Percentiles rank a stretch among this genome's conserved stretches.
Conservation (phyloP, 2,797 vertebrate genomes). For the Lacerta agilis region DNA sequence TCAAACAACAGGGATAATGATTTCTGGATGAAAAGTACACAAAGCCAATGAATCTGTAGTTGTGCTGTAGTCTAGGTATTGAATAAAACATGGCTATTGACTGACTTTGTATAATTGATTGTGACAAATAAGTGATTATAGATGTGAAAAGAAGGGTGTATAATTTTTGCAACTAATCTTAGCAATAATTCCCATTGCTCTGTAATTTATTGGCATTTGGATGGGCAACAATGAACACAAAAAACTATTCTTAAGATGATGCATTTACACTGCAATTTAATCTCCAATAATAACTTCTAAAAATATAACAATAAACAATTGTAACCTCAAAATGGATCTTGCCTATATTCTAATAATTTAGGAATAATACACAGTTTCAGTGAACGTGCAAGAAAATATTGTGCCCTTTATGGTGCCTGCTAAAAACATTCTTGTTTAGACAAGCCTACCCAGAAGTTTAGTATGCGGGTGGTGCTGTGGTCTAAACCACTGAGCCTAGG, state of each 20-base stretch:
- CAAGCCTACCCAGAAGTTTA: no score
- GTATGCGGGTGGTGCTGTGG: no score
- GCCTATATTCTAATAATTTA: no score
- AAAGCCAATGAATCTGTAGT: neutral
- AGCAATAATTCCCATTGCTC: slow-evolving; percentile 43
- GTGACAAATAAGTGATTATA: slow-evolving; percentile 29
- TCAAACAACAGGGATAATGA: neutral
- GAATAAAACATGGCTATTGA: slow-evolving; percentile 49
- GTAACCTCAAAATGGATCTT: no score
- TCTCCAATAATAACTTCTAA: no score
- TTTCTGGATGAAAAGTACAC: slow-evolving; percentile 17
- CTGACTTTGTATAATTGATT: neutral
- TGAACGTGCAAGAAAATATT: no score
- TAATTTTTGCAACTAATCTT: slow-evolving; percentile 46
- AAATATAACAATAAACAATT: no score
- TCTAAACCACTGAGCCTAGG: no score
- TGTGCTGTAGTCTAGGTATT: neutral
- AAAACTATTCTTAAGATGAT: neutral
- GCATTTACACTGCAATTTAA: neutral
- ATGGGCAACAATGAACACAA: slow-evolving; percentile 23
- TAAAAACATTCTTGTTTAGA: no score
- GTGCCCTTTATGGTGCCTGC: no score
- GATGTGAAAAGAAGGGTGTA: neutral
- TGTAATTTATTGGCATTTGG: neutral
- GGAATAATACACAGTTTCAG: no score